These are phyloP conservation scores for Fulmarus glacialis DNA, from an alignment of 2,113 vertebrate species.

Conservation along the genomic window DNA sequence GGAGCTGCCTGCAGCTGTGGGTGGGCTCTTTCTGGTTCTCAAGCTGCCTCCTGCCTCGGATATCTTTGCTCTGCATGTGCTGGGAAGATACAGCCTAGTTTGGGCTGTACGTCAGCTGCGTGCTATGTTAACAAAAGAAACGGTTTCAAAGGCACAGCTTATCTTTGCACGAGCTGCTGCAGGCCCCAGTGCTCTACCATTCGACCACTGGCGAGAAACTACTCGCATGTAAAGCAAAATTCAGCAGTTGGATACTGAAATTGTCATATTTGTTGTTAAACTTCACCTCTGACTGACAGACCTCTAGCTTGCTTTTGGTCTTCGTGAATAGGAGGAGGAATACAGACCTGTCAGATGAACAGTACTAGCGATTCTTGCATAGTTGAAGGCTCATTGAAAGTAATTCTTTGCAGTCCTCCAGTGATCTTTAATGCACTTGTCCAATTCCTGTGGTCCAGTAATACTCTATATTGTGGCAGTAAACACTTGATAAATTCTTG, in stretches of 20 bases:
- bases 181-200: neutral
- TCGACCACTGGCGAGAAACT: neutral
- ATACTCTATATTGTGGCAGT: neutral
- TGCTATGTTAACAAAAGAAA: neutral
- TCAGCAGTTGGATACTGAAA: neutral
- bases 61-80: neutral
- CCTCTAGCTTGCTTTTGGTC: neutral
- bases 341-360: neutral
- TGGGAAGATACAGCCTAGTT: neutral
- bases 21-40: neutral
- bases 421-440: neutral
- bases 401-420: neutral
- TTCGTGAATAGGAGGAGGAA: neutral
- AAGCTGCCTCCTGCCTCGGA: neutral
- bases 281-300: neutral
- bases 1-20: neutral
- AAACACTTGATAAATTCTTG: neutral
- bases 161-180: neutral
- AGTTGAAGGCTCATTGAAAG: neutral
- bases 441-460: neutral
- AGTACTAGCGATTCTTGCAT: neutral
- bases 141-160: neutral
- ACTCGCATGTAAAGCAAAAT: neutral
- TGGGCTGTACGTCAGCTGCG: fast-evolving
- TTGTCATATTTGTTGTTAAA: neutral